Evolutionary conservation across 2,113 vertebrate genomes (phyloP).

Genomic region (Neomonachus schauinslandi): DNA sequence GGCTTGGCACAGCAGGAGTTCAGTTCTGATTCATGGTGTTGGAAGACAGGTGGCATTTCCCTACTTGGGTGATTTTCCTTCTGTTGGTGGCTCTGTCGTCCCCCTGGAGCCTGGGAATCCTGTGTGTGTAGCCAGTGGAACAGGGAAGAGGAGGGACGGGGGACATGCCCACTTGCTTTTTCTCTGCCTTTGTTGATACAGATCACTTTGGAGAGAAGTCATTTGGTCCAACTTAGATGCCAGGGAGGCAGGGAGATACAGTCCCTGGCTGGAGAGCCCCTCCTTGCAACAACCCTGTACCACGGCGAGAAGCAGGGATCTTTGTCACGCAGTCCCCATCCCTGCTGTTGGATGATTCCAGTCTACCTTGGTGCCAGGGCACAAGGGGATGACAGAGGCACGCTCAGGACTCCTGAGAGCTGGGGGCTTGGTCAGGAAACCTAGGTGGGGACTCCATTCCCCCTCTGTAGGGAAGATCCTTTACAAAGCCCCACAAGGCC

Average conservation of each 20-base stretch:
- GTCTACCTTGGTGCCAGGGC: background rate
- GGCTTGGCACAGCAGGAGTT: background rate
- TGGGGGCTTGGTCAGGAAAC: background rate
- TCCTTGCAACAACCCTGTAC: background rate
- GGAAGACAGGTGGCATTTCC: background rate
- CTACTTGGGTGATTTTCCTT: background rate
- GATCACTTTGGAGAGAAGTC: background rate
- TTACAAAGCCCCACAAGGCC: background rate
- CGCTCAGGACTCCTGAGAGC: background rate
- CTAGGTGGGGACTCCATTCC: background rate
- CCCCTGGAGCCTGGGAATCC: background rate
- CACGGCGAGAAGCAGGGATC: background rate
- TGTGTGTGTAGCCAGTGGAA: background rate
- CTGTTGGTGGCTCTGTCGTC: too few relatives aligned
- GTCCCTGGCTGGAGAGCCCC: too few relatives aligned
- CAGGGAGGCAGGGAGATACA: background rate
- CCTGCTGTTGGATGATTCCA: background rate
- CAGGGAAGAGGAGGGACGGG: background rate
- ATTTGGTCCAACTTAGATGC: background rate
- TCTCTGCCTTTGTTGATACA: background rate
- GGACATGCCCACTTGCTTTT: background rate
- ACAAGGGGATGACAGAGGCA: rapidly evolving
- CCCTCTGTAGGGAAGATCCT: background rate
- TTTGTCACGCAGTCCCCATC: background rate
- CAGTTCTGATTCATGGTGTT: background rate